Evolutionary conservation across 2,888 invertebrate genomes (phyloP).

Genomic region (Linnaemya vulpina): DNA sequence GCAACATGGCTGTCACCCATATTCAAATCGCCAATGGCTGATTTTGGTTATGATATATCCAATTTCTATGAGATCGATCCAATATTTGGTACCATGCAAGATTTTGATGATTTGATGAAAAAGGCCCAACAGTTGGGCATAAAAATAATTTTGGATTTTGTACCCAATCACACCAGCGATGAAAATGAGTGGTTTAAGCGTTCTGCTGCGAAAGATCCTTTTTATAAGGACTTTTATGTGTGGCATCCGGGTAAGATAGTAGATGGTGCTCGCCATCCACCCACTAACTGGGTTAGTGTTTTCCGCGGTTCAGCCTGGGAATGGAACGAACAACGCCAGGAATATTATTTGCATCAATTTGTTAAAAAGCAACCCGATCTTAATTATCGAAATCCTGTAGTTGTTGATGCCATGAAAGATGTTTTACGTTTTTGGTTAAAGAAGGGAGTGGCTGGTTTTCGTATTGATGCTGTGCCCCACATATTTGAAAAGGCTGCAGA

Average conservation of each 20-base stretch:
- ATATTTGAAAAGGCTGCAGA: slow-evolving; percentile 78
- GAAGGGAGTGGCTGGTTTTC: slow-evolving; percentile 91
- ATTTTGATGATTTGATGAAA: slow-evolving; percentile 86
- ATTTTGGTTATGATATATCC: slow-evolving; percentile 91
- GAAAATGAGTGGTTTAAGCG: slow-evolving; percentile 93
- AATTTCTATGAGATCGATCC: slow-evolving; percentile 88
- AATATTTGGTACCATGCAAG: slow-evolving; percentile 88
- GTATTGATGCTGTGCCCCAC: slow-evolving; percentile 86
- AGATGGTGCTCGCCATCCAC: slow-evolving; percentile 83
- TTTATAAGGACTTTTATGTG: slow-evolving; percentile 89
- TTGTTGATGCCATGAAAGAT: slow-evolving; percentile 83
- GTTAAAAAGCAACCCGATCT: slow-evolving; percentile 86
- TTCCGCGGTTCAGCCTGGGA: slow-evolving; percentile 86
- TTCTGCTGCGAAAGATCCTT: slow-evolving; percentile 86
- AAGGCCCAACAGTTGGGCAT: slow-evolving; percentile 85
- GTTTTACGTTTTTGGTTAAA: slow-evolving; percentile 90
- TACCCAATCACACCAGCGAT: slow-evolving; percentile 91
- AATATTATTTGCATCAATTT: slow-evolving; percentile 88
- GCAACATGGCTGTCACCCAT: slow-evolving; percentile 90
- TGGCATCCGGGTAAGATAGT: slow-evolving; percentile 86
- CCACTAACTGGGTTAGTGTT: slow-evolving; percentile 88
- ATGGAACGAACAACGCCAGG: slow-evolving; percentile 85
- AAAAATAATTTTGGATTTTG: slow-evolving; percentile 87
- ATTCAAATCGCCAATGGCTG: slow-evolving; percentile 89
- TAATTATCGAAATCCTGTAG: slow-evolving; percentile 85